Evolutionary conservation across 2,797 vertebrate genomes (phyloP).

Genomic region (Sardinella longiceps): DNA sequence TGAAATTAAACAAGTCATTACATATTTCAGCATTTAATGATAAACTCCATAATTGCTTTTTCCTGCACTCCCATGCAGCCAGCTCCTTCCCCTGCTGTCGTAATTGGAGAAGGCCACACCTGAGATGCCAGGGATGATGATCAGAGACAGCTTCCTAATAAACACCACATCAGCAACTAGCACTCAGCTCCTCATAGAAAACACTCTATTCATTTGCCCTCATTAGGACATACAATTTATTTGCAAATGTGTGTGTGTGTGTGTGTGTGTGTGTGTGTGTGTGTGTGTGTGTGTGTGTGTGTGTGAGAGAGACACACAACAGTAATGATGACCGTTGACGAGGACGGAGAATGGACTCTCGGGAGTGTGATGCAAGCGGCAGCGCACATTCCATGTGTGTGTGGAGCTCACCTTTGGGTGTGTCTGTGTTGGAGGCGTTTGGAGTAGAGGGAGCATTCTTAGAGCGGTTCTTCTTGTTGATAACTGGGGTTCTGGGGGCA

Average conservation of each 20-base stretch:
- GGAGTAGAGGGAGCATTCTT: constrained; percentile 72
- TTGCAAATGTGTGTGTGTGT: constrained; percentile 62
- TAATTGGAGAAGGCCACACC: constrained; percentile 63
- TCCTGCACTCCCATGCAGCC: constrained; percentile 34
- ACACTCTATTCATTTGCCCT: constrained; percentile 64
- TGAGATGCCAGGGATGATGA: constrained; percentile 66
- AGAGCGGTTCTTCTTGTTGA: constrained; percentile 69
- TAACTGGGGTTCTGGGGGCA: constrained; percentile 75
- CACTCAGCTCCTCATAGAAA: constrained; percentile 62
- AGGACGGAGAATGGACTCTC: background rate
- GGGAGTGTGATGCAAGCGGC: background rate
- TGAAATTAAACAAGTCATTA: constrained; percentile 33
- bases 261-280: constrained; percentile 65
- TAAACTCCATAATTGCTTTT: constrained; percentile 64
- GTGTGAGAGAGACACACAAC: constrained; percentile 65
- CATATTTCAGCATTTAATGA: constrained; percentile 63
- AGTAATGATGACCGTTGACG: background rate
- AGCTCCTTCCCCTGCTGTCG: constrained; percentile 35
- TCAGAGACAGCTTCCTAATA: constrained; percentile 51
- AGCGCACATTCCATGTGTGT: background rate
- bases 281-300: constrained; percentile 9
- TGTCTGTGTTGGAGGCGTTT: constrained; percentile 52
- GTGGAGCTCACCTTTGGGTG: background rate
- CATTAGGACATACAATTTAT: constrained; percentile 77
- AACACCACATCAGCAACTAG: constrained; percentile 69